Evolutionary conservation across 2,113 vertebrate genomes (phyloP).

Genomic region (Lepisosteus osseus): DNA sequence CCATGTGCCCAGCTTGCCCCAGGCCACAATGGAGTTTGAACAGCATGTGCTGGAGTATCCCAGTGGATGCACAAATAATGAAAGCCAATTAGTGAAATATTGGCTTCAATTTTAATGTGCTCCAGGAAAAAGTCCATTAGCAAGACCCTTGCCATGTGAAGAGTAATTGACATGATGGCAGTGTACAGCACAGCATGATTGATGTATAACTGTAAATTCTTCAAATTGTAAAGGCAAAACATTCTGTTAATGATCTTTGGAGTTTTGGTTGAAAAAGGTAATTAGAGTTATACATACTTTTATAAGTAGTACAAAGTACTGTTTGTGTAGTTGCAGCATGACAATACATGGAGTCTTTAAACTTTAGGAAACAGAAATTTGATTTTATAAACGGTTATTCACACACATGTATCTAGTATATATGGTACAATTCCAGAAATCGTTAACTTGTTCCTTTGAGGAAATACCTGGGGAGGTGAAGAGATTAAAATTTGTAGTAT

Average conservation of each 20-base stretch:
- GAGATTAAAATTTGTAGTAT: too few species aligned
- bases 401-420: too few species aligned
- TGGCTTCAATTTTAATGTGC: conserved; percentile 10
- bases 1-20: neutral
- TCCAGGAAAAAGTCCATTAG: neutral
- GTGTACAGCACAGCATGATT: neutral
- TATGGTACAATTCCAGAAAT: too few species aligned
- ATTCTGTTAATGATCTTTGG: neutral
- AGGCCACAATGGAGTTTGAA: conserved; percentile 7
- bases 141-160: neutral
- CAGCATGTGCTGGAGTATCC: neutral
- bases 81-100: conserved; percentile 31
- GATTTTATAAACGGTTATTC: too few species aligned
- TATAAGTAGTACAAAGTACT: too few species aligned
- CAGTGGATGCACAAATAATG: conserved; percentile 29
- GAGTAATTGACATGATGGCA: neutral
- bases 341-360: too few species aligned
- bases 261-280: too few species aligned
- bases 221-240: neutral
- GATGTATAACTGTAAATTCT: neutral
- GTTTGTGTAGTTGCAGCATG: too few species aligned
- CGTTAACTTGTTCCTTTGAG: too few species aligned
- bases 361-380: too few species aligned
- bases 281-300: too few species aligned
- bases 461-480: too few species aligned